These are phyloP conservation scores for Agrochola circellaris DNA, from an alignment of 2,888 invertebrate genomes.

Conservation along the genomic window DNA sequence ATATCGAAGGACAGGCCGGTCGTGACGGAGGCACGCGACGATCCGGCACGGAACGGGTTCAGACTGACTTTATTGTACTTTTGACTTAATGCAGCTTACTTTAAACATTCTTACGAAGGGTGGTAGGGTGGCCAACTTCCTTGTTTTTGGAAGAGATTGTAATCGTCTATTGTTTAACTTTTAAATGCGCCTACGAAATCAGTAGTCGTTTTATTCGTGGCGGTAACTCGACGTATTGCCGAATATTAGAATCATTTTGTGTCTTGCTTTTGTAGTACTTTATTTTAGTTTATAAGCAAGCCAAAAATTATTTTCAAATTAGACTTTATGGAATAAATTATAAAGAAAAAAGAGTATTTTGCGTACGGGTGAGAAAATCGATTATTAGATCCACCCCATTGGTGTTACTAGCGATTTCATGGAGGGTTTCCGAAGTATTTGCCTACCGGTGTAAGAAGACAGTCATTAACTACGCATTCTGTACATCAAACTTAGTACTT, in stretches of 20 bases:
- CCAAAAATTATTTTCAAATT: not conserved
- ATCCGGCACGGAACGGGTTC: slow-evolving; percentile 50
- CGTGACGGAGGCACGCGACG: slow-evolving; percentile 50
- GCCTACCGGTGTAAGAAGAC: no score
- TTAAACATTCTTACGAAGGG: slow-evolving; percentile 54
- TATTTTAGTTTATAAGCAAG: no score
- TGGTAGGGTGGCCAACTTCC: slow-evolving; percentile 35
- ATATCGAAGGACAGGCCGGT: slow-evolving; percentile 26
- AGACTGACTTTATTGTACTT: slow-evolving; percentile 53
- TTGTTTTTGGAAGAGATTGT: slow-evolving; percentile 54
- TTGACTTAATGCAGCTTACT: slow-evolving; percentile 62
- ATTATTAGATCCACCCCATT: no score
- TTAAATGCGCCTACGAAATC: slow-evolving; percentile 55
- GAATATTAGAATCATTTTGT: slow-evolving; percentile 20
- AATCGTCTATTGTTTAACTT: slow-evolving; percentile 61
- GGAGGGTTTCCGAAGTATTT: no score
- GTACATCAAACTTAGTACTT: no score
- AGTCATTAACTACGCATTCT: no score
- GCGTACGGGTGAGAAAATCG: no score
- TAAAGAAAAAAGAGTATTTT: no score
- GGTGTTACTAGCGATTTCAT: no score
- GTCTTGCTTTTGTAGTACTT: not conserved
- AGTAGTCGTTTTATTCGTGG: slow-evolving; percentile 30
- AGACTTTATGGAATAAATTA: not conserved
- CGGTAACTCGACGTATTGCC: slow-evolving; percentile 10